Conservation (phyloP, 1,140 invertebrate genomes). For the Brachionus sp. region DNA sequence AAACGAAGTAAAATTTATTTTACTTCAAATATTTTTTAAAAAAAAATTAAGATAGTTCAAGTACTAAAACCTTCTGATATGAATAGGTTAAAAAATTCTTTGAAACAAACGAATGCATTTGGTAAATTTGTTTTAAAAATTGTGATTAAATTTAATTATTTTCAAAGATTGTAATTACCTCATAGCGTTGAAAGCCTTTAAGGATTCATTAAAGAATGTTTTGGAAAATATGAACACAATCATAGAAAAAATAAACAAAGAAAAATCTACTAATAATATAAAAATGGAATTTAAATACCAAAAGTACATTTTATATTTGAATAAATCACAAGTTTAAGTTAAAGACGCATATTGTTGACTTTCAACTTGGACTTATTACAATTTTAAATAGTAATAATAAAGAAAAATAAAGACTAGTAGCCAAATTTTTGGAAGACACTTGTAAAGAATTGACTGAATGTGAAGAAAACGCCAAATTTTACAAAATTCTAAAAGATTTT, state of each 20-base stretch:
- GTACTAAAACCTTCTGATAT: not conserved
- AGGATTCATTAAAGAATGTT: not conserved
- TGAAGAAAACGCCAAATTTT: not conserved
- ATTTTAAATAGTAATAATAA: not conserved
- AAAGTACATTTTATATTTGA: not conserved
- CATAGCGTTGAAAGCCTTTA: not conserved
- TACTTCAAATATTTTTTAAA: not conserved
- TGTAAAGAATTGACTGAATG: not conserved
- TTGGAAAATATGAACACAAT: not conserved
- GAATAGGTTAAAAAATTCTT: not conserved
- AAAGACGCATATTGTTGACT: too few relatives aligned
- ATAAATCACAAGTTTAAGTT: too few relatives aligned
- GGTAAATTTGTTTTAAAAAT: not conserved
- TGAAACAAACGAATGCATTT: constrained; percentile 1
- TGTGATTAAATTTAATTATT: not conserved
- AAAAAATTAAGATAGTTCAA: not conserved
- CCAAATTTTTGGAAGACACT: not conserved
- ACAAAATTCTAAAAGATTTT: not conserved
- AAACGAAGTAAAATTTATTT: not conserved
- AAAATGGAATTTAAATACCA: constrained; percentile 39
- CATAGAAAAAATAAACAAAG: constrained; percentile 2
- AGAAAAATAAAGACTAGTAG: not conserved
- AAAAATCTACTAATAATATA: not conserved
- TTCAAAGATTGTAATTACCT: not conserved
- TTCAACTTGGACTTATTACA: too few relatives aligned